Conservation (phyloP, 2,888 invertebrate genomes). For the Drosophila rubida region DNA sequence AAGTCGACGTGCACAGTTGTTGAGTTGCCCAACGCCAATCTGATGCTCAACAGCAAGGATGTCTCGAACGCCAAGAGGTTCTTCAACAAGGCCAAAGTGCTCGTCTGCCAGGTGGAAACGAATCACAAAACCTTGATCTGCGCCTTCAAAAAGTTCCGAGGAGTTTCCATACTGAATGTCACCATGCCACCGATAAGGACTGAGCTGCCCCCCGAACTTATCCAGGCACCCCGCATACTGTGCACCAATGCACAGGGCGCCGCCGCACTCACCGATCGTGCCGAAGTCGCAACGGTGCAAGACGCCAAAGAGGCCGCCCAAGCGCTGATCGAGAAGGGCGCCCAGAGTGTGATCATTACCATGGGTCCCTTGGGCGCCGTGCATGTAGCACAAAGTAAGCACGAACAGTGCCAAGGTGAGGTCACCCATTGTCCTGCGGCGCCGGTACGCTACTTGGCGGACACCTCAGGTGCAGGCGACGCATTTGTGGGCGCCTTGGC, state of each 20-base stretch:
- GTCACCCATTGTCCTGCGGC: conserved; percentile 88
- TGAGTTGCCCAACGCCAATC: conserved; percentile 94
- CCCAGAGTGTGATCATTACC: conserved; percentile 93
- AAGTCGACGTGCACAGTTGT: conserved; percentile 97
- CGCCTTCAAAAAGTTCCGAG: conserved; percentile 88
- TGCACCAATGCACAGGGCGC: conserved; percentile 97
- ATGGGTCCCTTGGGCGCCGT: conserved; percentile 93
- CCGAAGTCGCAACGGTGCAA: conserved; percentile 50
- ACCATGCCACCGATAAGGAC: conserved; percentile 90
- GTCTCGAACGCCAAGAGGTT: conserved; percentile 87
- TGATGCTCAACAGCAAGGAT: conserved; percentile 87
- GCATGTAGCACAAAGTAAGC: conserved; percentile 85
- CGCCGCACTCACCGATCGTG: conserved; percentile 87
- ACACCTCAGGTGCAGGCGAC: conserved; percentile 96
- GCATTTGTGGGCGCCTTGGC: conserved; percentile 97
- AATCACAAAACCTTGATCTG: conserved; percentile 89
- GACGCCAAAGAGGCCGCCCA: conserved; percentile 89
- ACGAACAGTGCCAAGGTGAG: conserved; percentile 83
- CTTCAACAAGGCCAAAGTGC: conserved; percentile 86
- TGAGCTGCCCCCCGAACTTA: conserved; percentile 88
- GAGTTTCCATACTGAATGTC: conserved; percentile 94
- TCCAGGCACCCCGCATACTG: conserved; percentile 90
- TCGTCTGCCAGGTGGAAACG: conserved; percentile 95
- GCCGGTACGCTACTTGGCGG: conserved; percentile 89
- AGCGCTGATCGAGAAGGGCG: conserved; percentile 89